Evolutionary conservation across 23 tunicate species (phyloP).

Genomic region (Phallusia fumigata): DNA sequence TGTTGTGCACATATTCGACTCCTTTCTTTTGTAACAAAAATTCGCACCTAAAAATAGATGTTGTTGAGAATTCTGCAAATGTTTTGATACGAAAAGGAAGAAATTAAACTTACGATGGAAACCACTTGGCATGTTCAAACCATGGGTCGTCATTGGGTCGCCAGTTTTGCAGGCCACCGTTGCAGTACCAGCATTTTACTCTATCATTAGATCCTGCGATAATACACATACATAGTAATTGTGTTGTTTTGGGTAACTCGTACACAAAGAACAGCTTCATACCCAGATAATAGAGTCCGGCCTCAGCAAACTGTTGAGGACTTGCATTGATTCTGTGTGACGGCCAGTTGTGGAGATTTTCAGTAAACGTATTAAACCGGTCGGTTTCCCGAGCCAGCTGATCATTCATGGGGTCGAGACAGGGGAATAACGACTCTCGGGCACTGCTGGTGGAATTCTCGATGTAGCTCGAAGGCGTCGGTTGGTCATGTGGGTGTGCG

Average conservation of each 20-base stretch:
- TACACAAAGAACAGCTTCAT: neutral
- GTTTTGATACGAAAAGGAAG: neutral
- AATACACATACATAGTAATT: no score
- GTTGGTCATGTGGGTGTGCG: neutral
- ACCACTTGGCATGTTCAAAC: conserved; percentile 60
- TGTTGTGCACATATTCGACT: neutral
- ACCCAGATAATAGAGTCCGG: conserved; percentile 55
- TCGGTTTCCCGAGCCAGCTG: conserved; percentile 21
- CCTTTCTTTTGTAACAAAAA: conserved; percentile 37
- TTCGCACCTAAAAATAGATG: conserved; percentile 29
- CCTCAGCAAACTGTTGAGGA: conserved; percentile 36
- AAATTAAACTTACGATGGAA: conserved; percentile 31
- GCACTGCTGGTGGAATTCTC: neutral
- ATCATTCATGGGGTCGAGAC: conserved; percentile 20
- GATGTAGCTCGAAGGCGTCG: neutral
- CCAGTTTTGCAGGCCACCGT: conserved; percentile 35
- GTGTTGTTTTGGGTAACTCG: neutral
- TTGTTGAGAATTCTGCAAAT: neutral
- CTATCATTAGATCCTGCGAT: conserved; percentile 21
- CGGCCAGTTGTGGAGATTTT: conserved; percentile 8
- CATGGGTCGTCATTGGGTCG: conserved; percentile 25
- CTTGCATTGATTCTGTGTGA: conserved; percentile 13
- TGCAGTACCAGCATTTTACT: conserved; percentile 58
- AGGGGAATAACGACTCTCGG: conserved; percentile 13
- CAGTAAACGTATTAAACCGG: conserved; percentile 19